A percentile compares a stretch with the other conserved stretches of the same genome.
Evolutionary conservation across 2,113 vertebrate species (phyloP).

Genomic region (Nyctereutes procyonoides): DNA sequence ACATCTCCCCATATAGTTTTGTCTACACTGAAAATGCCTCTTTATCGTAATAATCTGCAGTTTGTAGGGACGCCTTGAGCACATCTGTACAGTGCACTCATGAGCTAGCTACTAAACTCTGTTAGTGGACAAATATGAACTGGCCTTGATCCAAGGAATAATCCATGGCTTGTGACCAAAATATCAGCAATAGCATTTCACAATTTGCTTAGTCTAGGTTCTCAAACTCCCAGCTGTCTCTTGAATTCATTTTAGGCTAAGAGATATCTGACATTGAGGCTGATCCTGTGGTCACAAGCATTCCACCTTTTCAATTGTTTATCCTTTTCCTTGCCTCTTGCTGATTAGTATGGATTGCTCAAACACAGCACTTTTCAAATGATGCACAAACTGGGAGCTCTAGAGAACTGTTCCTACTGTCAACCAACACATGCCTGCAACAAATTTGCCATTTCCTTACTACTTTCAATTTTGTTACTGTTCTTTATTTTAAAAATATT

Average conservation of each 20-base stretch:
- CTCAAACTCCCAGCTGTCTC: background rate
- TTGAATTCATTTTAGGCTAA: background rate
- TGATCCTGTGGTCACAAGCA: background rate
- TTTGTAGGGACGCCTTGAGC: background rate
- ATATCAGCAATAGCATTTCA: slow-evolving; percentile 18
- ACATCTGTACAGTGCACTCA: background rate
- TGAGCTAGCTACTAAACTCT: background rate
- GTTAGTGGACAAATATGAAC: background rate
- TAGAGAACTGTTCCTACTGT: background rate
- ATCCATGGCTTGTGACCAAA: slow-evolving; percentile 10
- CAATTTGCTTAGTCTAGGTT: background rate
- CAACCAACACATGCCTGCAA: background rate
- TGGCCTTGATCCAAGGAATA: slow-evolving; percentile 13
- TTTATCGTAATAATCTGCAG: background rate
- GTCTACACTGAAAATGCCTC: background rate
- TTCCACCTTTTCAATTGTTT: background rate
- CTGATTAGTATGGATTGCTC: background rate
- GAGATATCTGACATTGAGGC: background rate
- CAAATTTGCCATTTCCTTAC: background rate
- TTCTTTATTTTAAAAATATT: background rate
- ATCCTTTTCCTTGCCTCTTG: background rate
- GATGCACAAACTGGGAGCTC: background rate
- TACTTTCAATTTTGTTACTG: background rate
- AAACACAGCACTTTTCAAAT: background rate
- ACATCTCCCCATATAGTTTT: background rate